Evolutionary conservation across 1,140 invertebrate species (phyloP), one percentile per base, ranked within the genome.

Genomic region (Myzus persicae): DNA sequence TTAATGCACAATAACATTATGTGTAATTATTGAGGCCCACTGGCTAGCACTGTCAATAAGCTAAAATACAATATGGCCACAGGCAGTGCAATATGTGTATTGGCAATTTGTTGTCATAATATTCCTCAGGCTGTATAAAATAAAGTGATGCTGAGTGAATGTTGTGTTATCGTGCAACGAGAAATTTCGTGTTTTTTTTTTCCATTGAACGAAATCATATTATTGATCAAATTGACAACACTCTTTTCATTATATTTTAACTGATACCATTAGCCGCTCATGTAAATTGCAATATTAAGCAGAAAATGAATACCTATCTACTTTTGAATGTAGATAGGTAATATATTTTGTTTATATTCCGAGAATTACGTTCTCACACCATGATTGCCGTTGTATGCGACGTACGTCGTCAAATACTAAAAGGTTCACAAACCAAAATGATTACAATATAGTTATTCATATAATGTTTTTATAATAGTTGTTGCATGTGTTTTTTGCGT

Each of bases 21-120:
- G 44, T 88, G 38, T 89, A 51, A 89, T 89, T 89, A 89, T 89
- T 51, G 22, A 89, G 51, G 87, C 46, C 85, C 31, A 46, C 85
- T 9, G 85, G 85, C 40, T 88, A n/a, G 85, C 85, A 36, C 44
- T 88, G 85, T 88, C 44, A 88, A 88, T 88, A 88, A 88, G 36
- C 85, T 48, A 88, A 88, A 46, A 88, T 24, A 7, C 44, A 36
- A 88, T 46, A 88, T 88, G 85, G 85, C 31, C 85, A 88, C 85
- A 88, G 85, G 85, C 85, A 48, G 85, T 88, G 85, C 84, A 85
- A 76, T 85, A 84, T 1, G 46, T 88, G 48, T 14, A 22, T 36
- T 88, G 44, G 44, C 31, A 44, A 88, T 36, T 44, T 85, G 26
- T 82, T 38, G n/a, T 38, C 36, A n/a, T 67, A 14, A 18, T n/a